Evolutionary conservation across 1,140 invertebrate species (phyloP).

Genomic region (Dendrolimus kikuchii): DNA sequence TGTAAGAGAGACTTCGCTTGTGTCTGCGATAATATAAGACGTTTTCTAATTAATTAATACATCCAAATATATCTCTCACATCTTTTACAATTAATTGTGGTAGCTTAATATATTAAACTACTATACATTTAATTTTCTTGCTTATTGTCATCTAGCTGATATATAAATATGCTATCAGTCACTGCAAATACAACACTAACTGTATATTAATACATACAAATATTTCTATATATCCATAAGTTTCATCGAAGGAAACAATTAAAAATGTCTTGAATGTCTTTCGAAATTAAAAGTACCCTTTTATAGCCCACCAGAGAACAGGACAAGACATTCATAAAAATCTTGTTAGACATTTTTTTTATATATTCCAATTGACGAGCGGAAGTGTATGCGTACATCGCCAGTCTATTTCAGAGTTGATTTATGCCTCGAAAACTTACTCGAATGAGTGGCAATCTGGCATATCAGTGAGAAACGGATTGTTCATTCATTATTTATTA

Average conservation of each 20-base stretch:
- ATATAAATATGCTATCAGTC: too few relatives aligned
- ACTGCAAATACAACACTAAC: too few relatives aligned
- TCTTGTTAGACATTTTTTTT: constrained; percentile 52
- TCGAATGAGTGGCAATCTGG: constrained; percentile 49
- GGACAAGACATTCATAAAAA: constrained; percentile 45
- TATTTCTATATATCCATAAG: too few relatives aligned
- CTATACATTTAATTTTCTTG: too few relatives aligned
- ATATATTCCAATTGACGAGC: constrained; percentile 45
- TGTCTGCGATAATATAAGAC: too few relatives aligned
- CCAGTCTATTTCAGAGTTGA: constrained; percentile 63
- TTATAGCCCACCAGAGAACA: constrained; percentile 33
- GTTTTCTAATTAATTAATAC: too few relatives aligned
- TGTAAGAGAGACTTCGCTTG: too few relatives aligned
- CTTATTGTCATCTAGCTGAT: too few relatives aligned
- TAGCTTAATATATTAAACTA: too few relatives aligned
- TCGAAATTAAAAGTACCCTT: constrained; percentile 33
- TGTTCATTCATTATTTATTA: constrained; percentile 54
- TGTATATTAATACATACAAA: too few relatives aligned
- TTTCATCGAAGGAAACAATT: constrained; percentile 7
- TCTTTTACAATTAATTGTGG: too few relatives aligned
- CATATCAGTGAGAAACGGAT: constrained; percentile 54
- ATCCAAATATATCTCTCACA: too few relatives aligned
- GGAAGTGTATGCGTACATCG: constrained; percentile 44
- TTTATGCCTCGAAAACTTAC: constrained; percentile 48
- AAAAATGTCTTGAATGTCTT: constrained; percentile 22